Evolutionary conservation across 2,113 vertebrate genomes (phyloP).

Genomic region (Cyphomyrus discorhynchus): DNA sequence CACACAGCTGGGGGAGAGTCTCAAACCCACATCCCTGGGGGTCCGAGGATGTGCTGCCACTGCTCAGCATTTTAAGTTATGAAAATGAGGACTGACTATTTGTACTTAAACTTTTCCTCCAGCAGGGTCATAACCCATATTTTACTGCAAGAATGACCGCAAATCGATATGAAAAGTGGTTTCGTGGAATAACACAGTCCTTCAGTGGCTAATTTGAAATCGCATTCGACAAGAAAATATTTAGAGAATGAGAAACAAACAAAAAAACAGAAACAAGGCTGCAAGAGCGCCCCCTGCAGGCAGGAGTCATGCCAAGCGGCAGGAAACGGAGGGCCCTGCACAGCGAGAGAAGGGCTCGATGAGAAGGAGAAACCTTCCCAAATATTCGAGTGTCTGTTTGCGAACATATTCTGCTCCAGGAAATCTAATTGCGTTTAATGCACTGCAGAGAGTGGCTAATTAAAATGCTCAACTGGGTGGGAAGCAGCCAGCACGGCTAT

Average conservation of each 20-base stretch:
- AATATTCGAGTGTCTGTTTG: background rate
- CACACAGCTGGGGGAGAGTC: background rate
- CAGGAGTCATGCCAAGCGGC: background rate
- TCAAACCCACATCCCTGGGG: background rate
- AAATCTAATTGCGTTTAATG: slow-evolving; percentile 6
- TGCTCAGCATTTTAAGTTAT: too few relatives aligned
- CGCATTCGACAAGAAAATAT: background rate
- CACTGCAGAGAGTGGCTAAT: slow-evolving; percentile 1
- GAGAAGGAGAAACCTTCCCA: background rate
- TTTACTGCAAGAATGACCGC: background rate
- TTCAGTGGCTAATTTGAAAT: background rate
- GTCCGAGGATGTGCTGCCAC: background rate
- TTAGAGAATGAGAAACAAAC: background rate
- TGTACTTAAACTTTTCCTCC: too few relatives aligned
- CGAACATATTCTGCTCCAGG: background rate
- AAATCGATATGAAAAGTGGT: background rate
- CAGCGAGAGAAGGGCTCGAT: background rate
- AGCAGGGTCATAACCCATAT: too few relatives aligned
- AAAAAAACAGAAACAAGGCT: background rate
- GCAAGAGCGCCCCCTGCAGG: background rate
- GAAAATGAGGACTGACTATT: too few relatives aligned
- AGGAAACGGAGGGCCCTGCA: background rate
- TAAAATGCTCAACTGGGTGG: background rate
- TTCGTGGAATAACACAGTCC: background rate
- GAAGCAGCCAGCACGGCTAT: background rate